Base-by-base conservation (phyloP, 2,113 vertebrate species). In the Bubo scandiacus region DNA sequence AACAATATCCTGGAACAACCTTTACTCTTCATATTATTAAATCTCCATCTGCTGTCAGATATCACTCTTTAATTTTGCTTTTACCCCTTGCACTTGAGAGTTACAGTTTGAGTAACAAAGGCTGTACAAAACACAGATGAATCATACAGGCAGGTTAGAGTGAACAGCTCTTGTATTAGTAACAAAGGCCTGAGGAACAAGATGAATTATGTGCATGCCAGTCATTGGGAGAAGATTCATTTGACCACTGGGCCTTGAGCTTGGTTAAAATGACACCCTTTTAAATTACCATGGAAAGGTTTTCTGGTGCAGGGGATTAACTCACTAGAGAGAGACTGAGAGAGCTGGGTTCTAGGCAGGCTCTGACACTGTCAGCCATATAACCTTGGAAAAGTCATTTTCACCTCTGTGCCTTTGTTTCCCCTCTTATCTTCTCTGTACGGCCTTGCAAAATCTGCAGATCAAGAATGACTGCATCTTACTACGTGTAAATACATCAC, bases 181-280 rank as follows among this genome's bases (percentile, higher is more conserved):
- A 72, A 81, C 92, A 92, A 87, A 93, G 93, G 32, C 52, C 61
- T 92, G 88, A 90, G 94, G 94, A 94, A 93, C 0, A 6, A 72
- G 49, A 78, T 93, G 72, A 95, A 45, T 93, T 93, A 92, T 73
- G 90, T 77, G 55, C 47, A 61, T 92, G 86, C 88, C 88, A 96
- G 77, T 95, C 2, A 0, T 58, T 89, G 73, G 57, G 47, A 87
- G 66, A 94, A 93, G 96, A 97, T 92, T 93, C 82, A 95, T 95
- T 91, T 65, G 57, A 91, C 34, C 58, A 79, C 57, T 81, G 71
- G 80, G 77, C 88, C 91, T 95, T 96, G 94, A 95, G 92, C 80
- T 86, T 95, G 83, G 91, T 92, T 92, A 95, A 96, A 96, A 94
- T 92, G 73, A 71, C 25, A 21, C 65, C 40, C 54, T 93, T 94